Base-by-base conservation (phyloP, 2,113 vertebrate species). In the Choloepus hoffmanni region DNA sequence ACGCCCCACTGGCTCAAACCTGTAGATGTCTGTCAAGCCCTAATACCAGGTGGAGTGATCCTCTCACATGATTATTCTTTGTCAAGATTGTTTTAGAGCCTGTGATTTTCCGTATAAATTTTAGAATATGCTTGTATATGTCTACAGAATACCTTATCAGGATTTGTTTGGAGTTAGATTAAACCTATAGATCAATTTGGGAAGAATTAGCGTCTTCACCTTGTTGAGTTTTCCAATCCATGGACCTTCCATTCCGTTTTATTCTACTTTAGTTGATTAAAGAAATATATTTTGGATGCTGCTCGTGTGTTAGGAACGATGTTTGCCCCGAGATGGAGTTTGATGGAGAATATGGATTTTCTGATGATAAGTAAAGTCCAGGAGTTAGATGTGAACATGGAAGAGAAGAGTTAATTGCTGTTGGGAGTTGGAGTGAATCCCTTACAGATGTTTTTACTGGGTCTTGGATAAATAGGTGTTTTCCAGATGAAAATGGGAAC, bases 311-410 rank as follows among this genome's bases (percentile, higher is more conserved):
- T 95, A 90, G 62, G 82, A 63, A 81, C 30, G 50, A 13, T 77
- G 58, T 96, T 81, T 93, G 63, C 85, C 89, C 68, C 58, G 68
- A 83, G 60, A 50, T 53, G 21, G 19, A 74, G 21, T 13, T 76
- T 91, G 43, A 62, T 88, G 50, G 58, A 87, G n/a, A 95, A 74
- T 26, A 23, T 82, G 24, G 45, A 21, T 86, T 96, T 89, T 95
- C 7, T 81, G 85, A 62, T 3, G 14, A 72, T 43, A 67, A 65
- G 15, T 91, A 62, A 19, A 33, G 28, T 95, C 43, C 74, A 2
- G 33, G 55, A 58, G 28, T 89, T 85, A 90, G 60, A 63, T 15
- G 5, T 40, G 7, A 82, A 60, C 60, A 63, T 15, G 58, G 65
- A 87, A 83, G 43, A 60, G 13, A 28, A 15, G 19, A 48, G 81